Conservation (phyloP, 1,140 invertebrate species). For the Samia ricini region DNA sequence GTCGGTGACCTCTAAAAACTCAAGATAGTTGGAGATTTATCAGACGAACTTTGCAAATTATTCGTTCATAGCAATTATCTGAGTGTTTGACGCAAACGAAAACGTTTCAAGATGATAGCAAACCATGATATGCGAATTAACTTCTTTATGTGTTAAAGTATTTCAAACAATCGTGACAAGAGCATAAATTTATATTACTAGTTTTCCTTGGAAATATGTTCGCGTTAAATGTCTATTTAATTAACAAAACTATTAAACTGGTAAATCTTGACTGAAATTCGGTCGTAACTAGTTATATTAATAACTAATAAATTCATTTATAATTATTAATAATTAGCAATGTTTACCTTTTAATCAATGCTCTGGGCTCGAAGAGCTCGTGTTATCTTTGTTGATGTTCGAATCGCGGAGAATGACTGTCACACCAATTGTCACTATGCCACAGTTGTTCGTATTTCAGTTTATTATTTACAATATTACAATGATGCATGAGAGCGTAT, state of each 20-base stretch:
- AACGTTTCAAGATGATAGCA: constrained; percentile 34
- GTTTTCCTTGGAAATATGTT: background rate
- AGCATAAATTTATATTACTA: too few relatives aligned
- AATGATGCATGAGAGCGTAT: constrained; percentile 67
- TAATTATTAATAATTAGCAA: constrained; percentile 23
- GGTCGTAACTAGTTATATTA: background rate
- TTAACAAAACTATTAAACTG: too few relatives aligned
- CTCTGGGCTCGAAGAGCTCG: constrained; percentile 35
- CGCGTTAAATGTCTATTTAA: background rate
- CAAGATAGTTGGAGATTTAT: constrained; percentile 26
- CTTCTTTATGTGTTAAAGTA: constrained; percentile 4
- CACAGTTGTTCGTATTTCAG: constrained; percentile 66
- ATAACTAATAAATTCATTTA: background rate
- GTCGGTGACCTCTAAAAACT: constrained; percentile 20
- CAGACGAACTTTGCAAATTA: constrained; percentile 23
- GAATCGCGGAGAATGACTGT: constrained; percentile 67
- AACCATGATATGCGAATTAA: constrained; percentile 27
- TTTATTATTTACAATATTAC: constrained; percentile 48
- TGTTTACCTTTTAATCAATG: constrained; percentile 67
- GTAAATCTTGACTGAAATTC: too few relatives aligned
- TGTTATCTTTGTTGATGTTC: constrained; percentile 70
- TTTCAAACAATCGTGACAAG: background rate
- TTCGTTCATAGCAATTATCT: constrained; percentile 26
- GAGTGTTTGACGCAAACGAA: constrained; percentile 44
- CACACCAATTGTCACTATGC: constrained; percentile 72